Evolutionary conservation across 2,797 vertebrate species (phyloP).

Genomic region (Poliocrania exsul): DNA sequence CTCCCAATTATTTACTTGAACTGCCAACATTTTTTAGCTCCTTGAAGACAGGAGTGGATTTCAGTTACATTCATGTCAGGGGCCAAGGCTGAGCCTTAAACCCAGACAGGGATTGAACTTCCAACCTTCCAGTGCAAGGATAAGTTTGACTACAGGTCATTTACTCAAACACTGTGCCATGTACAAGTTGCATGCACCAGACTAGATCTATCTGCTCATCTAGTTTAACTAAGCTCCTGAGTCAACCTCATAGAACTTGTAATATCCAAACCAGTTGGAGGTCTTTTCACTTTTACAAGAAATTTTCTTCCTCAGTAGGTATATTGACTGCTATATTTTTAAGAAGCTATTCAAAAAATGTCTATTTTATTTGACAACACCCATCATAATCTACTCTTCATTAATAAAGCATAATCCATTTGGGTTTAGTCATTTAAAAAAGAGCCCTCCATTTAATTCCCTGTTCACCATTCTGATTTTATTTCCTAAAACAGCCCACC

Average conservation of each 20-base stretch:
- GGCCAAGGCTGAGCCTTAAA: background rate
- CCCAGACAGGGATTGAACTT: background rate
- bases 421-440: background rate
- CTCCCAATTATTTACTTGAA: conserved; percentile 37
- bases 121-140: background rate
- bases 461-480: background rate
- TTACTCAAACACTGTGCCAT: background rate
- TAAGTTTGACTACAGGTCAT: background rate
- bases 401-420: background rate
- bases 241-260: background rate
- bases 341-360: background rate
- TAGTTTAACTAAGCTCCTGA: background rate
- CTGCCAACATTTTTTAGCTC: background rate
- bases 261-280: background rate
- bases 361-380: background rate
- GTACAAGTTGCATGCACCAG: background rate
- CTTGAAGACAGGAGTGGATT: conserved; percentile 10
- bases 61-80: background rate
- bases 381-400: background rate
- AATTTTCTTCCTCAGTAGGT: background rate
- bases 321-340: background rate
- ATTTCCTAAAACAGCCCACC: background rate
- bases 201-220: background rate
- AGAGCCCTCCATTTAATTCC: background rate
- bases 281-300: background rate